These are phyloP conservation scores for Macropodus opercularis DNA, from an alignment of 2,797 vertebrate genomes.

Conservation along the genomic window DNA sequence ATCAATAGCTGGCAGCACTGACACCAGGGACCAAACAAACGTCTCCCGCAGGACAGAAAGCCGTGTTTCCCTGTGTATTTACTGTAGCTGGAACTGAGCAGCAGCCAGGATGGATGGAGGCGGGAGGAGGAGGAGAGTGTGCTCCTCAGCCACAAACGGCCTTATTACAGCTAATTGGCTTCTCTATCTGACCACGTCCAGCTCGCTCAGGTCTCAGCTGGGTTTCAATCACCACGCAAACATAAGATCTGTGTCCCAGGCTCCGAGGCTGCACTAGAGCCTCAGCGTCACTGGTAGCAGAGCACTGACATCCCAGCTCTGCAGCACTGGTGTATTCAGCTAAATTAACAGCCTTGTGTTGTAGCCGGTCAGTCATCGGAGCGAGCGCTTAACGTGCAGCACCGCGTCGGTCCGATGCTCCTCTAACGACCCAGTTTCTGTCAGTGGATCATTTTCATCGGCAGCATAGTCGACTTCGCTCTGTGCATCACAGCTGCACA, in stretches of 20 bases:
- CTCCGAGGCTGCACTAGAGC: conserved; percentile 8
- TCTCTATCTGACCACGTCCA: conserved; percentile 36
- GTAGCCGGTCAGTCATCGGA: too few relatives aligned
- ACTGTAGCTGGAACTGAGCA: conserved; percentile 5
- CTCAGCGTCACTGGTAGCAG: neutral
- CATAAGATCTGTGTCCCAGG: neutral
- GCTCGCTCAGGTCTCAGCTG: conserved; percentile 14
- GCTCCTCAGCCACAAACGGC: conserved; percentile 19
- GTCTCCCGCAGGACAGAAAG: conserved; percentile 7
- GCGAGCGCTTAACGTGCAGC: too few relatives aligned
- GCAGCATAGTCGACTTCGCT: too few relatives aligned
- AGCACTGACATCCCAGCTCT: neutral
- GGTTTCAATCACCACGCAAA: conserved; percentile 13
- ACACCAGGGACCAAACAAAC: conserved; percentile 17
- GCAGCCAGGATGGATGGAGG: neutral
- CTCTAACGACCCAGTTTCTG: too few relatives aligned
- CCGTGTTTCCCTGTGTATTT: neutral
- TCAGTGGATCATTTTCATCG: too few relatives aligned
- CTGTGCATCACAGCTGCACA: too few relatives aligned
- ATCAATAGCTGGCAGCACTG: conserved; percentile 42
- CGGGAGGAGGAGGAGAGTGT: neutral
- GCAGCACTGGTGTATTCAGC: neutral
- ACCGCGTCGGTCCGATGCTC: too few relatives aligned
- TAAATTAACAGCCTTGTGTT: too few relatives aligned
- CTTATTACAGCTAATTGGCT: conserved; percentile 64